These are phyloP conservation scores for Bombus picipes DNA, from an alignment of 1,140 invertebrate genomes.

Conservation along the genomic window DNA sequence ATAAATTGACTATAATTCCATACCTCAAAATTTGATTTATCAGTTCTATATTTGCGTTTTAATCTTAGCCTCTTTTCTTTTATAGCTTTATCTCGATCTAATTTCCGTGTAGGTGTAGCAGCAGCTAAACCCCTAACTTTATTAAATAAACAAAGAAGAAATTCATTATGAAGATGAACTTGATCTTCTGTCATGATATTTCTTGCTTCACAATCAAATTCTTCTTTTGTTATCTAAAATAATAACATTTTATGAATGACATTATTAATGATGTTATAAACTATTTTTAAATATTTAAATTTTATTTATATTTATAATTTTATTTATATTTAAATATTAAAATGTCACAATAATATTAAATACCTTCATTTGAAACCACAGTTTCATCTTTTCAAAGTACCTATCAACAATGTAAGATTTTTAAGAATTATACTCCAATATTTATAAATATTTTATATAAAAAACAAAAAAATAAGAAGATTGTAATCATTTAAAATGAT, in stretches of 20 bases:
- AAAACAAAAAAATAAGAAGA: background rate
- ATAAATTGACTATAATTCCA: constrained; percentile 58
- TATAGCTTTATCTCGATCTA: constrained; percentile 75
- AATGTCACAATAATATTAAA: constrained; percentile 11
- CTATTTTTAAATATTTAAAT: background rate
- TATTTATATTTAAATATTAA: background rate
- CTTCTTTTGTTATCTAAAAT: constrained; percentile 87
- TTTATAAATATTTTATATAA: background rate
- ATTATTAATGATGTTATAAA: background rate
- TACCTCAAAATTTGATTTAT: constrained; percentile 87
- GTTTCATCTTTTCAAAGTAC: constrained; percentile 88
- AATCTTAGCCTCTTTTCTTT: constrained; percentile 83
- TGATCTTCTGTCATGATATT: constrained; percentile 87
- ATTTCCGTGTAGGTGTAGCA: constrained; percentile 80
- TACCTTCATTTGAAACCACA: constrained; percentile 89
- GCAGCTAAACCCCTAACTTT: constrained; percentile 88
- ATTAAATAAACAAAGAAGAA: constrained; percentile 90
- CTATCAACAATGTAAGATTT: constrained; percentile 71
- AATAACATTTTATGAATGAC: constrained; percentile 24
- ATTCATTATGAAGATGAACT: constrained; percentile 92
- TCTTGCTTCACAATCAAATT: constrained; percentile 90
- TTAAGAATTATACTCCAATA: constrained; percentile 3
- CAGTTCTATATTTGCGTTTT: constrained; percentile 85
- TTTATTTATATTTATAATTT: no score
- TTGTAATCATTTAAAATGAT: background rate